Evolutionary conservation across 2,888 invertebrate species (phyloP), one percentile per base, ranked within the genome.

Genomic region (Monoplex corrugatus): DNA sequence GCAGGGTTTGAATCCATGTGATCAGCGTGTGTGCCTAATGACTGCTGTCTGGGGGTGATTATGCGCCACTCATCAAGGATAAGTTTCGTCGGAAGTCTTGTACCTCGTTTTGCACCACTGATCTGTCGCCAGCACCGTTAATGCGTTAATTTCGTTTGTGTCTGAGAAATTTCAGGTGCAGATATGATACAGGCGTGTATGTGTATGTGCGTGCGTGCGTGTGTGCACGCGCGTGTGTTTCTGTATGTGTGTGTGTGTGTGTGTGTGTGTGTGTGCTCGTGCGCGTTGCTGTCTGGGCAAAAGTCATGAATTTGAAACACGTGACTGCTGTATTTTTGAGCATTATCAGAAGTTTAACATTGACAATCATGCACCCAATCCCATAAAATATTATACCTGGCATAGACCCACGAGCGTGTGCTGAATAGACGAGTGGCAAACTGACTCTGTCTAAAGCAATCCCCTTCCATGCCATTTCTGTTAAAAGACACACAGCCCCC

Each of bases 401-500:
- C 78, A 32, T 13, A 43, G 19, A 40, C 23, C 78, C 78, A n/a
- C 45, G 19, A 44, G 13, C 16, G 43, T 40, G 40, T n/a, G 43
- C 13, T 23, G 45, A 78, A 40, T 23, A 45, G 23, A 50, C 57
- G 38, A 87, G 57, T 78, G 57, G 87, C 88, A 88, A 83, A 88
- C 83, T 82, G 88, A 83, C 88, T 80, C 78, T 83, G 88, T 82
- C 88, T 72, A 83, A 43, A 83, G 88, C 88, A 88, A 88, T 88
- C 82, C 38, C 13, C 19, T 28, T 68, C 44, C 82, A 68, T 83
- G 82, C 88, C 83, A 40, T 88, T 82, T 50, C 88, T 35, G 88
- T 43, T 80, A 88, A 88, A 80, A 82, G 83, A 88, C 80, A 83
- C 88, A 88, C 88, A 32, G 83, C 50, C 68, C 32, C 78, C 82